A percentile compares a stretch with the other conserved stretches of the same genome.
Evolutionary conservation across 53 echinoderm and acorn worm species (phyloP).

Genomic region (Actinopyga echinites): DNA sequence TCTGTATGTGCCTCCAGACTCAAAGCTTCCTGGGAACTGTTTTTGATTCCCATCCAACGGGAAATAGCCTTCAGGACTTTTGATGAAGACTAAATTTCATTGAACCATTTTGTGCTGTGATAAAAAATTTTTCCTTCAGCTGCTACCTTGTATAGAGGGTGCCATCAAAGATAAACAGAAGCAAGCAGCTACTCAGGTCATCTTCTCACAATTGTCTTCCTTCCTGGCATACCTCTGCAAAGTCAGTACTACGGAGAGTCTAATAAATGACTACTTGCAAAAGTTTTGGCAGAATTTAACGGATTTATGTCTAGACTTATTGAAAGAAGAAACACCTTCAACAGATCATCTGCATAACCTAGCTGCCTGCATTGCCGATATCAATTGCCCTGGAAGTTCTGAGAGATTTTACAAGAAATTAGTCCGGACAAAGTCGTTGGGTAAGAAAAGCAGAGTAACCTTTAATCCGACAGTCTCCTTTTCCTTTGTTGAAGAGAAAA

Average conservation of each 20-base stretch:
- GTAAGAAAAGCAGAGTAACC: neutral
- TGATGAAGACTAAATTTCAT: too few species aligned
- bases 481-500: neutral
- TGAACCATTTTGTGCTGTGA: too few species aligned
- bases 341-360: slow-evolving; percentile 50
- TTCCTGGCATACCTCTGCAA: slow-evolving; percentile 67
- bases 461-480: neutral
- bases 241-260: neutral
- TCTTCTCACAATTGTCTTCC: slow-evolving; percentile 64
- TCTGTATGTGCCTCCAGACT: too few species aligned
- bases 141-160: neutral
- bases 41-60: too few species aligned
- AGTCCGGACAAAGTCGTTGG: neutral
- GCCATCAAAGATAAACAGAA: slow-evolving; percentile 16
- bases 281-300: slow-evolving; percentile 43
- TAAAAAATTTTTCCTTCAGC: neutral
- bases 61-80: too few species aligned
- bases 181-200: slow-evolving; percentile 4
- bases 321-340: slow-evolving; percentile 2
- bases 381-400: slow-evolving; percentile 40
- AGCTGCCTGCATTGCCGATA: slow-evolving; percentile 49
- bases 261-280: neutral
- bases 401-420: slow-evolving; percentile 14
- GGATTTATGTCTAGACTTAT: neutral
- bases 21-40: too few species aligned